phyloP scores from a whole-genome alignment of 1,140 invertebrate species.

The Lordiphosa stackelbergi region DNA sequence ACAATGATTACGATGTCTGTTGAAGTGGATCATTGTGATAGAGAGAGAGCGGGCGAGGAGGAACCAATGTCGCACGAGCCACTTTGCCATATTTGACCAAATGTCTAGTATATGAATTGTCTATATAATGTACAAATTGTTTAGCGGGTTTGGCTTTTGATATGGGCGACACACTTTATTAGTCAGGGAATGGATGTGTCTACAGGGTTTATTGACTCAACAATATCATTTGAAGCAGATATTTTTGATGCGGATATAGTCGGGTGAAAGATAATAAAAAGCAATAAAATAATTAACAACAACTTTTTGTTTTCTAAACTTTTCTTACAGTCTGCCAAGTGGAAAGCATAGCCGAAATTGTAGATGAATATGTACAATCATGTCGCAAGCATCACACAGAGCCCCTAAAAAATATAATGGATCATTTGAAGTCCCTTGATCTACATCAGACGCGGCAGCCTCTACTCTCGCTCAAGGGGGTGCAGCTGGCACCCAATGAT shows the following conservation, averaged over 20 bases:
- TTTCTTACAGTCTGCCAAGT: conserved; percentile 55
- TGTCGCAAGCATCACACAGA: conserved; percentile 84
- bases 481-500: conserved; percentile 79
- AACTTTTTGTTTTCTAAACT: conserved; percentile 18
- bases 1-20: conserved; percentile 21
- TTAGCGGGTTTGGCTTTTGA: conserved; percentile 25
- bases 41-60: not conserved
- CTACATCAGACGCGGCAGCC: conserved; percentile 76
- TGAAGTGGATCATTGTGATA: conserved; percentile 19
- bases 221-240: conserved; percentile 37
- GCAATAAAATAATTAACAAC: not conserved
- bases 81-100: conserved; percentile 40
- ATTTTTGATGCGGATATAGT: conserved; percentile 33
- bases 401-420: conserved; percentile 83
- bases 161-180: conserved; percentile 24
- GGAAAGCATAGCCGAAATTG: conserved; percentile 79
- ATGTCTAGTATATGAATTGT: conserved; percentile 23
- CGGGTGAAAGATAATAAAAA: not conserved
- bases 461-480: conserved; percentile 79
- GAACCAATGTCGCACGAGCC: conserved; percentile 38
- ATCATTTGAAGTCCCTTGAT: conserved; percentile 83
- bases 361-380: conserved; percentile 83
- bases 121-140: conserved; percentile 16
- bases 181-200: conserved; percentile 25
- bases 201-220: conserved; percentile 58